Conservation (phyloP, 2,797 vertebrate genomes). For the Protonibea diacanthus region DNA sequence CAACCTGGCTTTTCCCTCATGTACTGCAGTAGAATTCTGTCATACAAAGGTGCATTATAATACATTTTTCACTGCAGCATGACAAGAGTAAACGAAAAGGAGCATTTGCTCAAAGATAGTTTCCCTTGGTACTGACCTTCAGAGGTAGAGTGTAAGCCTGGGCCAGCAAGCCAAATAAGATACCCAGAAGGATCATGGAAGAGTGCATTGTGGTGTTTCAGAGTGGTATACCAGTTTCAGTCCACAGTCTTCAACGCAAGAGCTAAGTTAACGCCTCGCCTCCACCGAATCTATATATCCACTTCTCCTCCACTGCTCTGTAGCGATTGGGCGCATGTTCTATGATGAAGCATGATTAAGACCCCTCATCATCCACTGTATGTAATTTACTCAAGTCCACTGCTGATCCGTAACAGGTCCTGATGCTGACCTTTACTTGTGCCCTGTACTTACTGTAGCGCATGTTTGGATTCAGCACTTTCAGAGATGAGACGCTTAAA, state of each 20-base stretch:
- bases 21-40: constrained; percentile 79
- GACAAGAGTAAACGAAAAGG: not conserved
- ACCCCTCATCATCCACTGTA: constrained; percentile 68
- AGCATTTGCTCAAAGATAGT: not conserved
- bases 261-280: constrained; percentile 47
- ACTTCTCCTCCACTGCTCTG: constrained; percentile 51
- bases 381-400: constrained; percentile 77
- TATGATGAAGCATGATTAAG: constrained; percentile 71
- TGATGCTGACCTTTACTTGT: constrained; percentile 63
- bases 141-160: constrained; percentile 75
- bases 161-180: constrained; percentile 69
- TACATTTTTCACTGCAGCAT: constrained; percentile 3
- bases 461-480: constrained; percentile 77
- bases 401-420: constrained; percentile 73
- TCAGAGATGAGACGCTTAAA: constrained; percentile 64
- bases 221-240: constrained; percentile 27
- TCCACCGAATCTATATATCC: constrained; percentile 74
- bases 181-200: constrained; percentile 53
- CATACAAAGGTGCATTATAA: constrained; percentile 23
- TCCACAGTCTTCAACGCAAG: constrained; percentile 25
- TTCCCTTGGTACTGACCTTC: constrained; percentile 74
- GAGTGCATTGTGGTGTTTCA: constrained; percentile 67
- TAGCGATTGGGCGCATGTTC: constrained; percentile 69
- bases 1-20: constrained; percentile 74
- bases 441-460: constrained; percentile 63